A percentile compares a stretch with the other conserved stretches of the same genome.
These are phyloP conservation scores for Hapalemur alaotrensis DNA, from an alignment of 2,797 vertebrate species.

Conservation along the genomic window DNA sequence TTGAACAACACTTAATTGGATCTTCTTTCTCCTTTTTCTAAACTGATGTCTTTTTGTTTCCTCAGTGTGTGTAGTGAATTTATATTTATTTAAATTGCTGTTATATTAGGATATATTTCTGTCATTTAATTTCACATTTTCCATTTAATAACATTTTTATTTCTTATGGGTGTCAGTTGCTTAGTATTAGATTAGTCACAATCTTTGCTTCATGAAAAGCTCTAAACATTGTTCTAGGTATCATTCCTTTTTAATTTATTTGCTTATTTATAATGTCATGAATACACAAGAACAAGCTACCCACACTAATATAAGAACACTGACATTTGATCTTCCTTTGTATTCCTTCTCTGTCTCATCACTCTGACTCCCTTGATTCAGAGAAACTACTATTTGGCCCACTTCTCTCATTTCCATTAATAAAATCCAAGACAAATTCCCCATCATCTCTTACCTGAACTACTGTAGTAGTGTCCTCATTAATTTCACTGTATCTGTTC, in stretches of 20 bases:
- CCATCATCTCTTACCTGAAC: not conserved
- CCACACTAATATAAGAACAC: not conserved
- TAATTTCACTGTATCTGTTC: not conserved
- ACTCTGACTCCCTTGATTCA: not conserved
- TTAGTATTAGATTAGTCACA: not conserved
- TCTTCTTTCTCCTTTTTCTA: not conserved
- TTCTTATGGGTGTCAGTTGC: not conserved
- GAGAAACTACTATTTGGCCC: not conserved
- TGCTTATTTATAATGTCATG: not conserved
- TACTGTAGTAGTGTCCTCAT: not conserved
- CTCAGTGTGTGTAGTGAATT: not conserved
- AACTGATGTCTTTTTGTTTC: not conserved
- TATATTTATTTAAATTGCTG: not conserved
- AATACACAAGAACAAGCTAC: not conserved
- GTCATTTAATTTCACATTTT: not conserved
- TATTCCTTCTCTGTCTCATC: not conserved
- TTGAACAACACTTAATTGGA: not conserved
- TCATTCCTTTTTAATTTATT: not conserved
- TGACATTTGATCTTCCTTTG: not conserved
- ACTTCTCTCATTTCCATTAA: not conserved
- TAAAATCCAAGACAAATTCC: not conserved
- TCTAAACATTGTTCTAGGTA: not conserved
- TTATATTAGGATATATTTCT: not conserved
- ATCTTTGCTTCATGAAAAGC: not conserved
- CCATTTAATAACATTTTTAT: not conserved